Conservation (phyloP, 2,113 vertebrate species). For the Mirounga angustirostris region DNA sequence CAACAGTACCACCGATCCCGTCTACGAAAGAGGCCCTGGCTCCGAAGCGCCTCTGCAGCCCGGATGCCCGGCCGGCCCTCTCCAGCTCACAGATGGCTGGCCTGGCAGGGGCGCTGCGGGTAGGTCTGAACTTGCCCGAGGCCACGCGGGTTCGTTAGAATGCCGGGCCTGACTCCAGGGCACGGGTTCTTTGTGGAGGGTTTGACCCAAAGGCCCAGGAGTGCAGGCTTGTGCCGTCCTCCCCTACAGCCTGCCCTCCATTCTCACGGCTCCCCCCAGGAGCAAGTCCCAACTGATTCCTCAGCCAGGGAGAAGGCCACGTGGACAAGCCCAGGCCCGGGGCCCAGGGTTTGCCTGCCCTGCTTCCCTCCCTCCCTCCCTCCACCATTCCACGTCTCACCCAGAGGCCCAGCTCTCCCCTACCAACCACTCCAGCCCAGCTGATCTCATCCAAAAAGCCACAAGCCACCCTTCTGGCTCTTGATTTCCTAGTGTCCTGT, state of each 20-base stretch:
- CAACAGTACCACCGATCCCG: neutral
- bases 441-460: neutral
- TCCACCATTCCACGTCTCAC: neutral
- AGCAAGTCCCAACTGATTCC: conserved; percentile 2
- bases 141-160: neutral
- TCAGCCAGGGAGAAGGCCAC: neutral
- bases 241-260: neutral
- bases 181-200: neutral
- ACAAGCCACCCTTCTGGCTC: neutral
- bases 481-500: neutral
- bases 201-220: conserved; percentile 19
- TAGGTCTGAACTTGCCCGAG: neutral
- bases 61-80: neutral
- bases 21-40: neutral
- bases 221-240: neutral
- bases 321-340: neutral
- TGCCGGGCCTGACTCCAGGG: neutral
- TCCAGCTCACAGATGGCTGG: neutral
- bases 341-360: neutral
- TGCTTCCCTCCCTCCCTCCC: neutral
- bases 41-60: neutral
- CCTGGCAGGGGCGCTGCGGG: neutral
- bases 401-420: neutral
- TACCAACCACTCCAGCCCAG: neutral
- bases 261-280: neutral